Evolutionary conservation across 2,113 vertebrate species (phyloP), one percentile per base, ranked within the genome.

Genomic region (Grallaria varia): DNA sequence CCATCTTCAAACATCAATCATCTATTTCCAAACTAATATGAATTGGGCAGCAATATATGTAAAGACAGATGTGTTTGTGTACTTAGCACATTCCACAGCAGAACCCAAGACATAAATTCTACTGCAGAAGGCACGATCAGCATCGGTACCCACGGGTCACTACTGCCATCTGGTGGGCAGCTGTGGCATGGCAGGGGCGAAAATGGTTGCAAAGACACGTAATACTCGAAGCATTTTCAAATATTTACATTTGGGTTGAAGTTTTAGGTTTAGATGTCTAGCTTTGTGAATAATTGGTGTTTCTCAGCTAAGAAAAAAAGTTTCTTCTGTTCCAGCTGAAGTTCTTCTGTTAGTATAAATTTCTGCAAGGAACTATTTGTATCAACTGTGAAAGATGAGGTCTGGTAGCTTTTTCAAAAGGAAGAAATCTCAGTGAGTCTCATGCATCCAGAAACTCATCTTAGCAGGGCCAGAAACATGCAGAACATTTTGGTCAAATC

Each of bases 81-180:
- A 6, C 35, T 84, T 10, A 52, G 58, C 33, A 14, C 47, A 52
- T 67, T 90, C 35, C 21, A 8, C 17, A 22, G 78, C 21, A 35
- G 45, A 74, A 49, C 31, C 59, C 81, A 4, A 59, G 63, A 3
- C 16, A 27, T 10, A 74, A 79, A 45, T 4, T 82, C 68, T 23
- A 2, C 13, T 8, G 75, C 6, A 37, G 39, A 31, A 58, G 53
- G 47, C 23, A 4, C 3, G 7, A 22, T 3, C 22, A 18, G 62
- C 15, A 0, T n/a, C 17, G 44, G 40, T 52, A 74, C 64, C 71
- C 27, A 53, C n/a, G 49, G 60, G 76, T 42, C 47, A 11, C 56
- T 37, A 73, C 44, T 95, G 95, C 96, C 96, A 93, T 90, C 96
- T 94, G 80, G 39, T 94, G 96, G 88, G 25, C 9, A 68, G 2